Evolutionary conservation across 2,888 invertebrate genomes (phyloP).

Genomic region (Amphiduros pacificus): DNA sequence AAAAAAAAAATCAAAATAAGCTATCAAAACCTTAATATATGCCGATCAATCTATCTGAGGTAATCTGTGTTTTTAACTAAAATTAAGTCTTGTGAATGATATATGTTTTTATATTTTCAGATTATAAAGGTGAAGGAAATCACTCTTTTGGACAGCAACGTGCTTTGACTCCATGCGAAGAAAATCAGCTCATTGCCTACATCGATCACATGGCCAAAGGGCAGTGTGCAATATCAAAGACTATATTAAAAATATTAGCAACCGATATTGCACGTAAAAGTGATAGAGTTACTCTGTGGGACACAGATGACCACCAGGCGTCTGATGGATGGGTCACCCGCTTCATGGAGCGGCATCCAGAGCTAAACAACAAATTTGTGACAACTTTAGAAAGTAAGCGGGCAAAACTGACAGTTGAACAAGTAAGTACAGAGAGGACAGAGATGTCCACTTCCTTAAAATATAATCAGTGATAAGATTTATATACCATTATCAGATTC

Average conservation of each 20-base stretch:
- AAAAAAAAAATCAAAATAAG: too few relatives aligned
- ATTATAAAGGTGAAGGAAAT: neutral
- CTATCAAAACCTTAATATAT: too few relatives aligned
- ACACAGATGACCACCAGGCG: neutral
- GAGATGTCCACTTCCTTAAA: too few relatives aligned
- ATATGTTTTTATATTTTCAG: too few relatives aligned
- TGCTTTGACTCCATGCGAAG: neutral
- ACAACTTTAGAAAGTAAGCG: neutral
- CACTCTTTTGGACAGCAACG: neutral
- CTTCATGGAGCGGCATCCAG: neutral
- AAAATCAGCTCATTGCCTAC: neutral
- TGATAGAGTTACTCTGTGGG: neutral
- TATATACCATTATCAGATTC: too few relatives aligned
- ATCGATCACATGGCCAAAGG: neutral
- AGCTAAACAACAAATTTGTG: neutral
- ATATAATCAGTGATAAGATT: too few relatives aligned
- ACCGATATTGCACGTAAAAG: neutral
- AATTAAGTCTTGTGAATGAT: too few relatives aligned
- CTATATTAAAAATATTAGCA: neutral
- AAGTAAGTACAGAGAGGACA: too few relatives aligned
- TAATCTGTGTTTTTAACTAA: too few relatives aligned
- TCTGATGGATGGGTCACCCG: neutral
- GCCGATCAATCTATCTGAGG: too few relatives aligned
- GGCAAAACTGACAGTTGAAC: neutral
- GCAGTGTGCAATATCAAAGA: neutral